Conservation (phyloP, 2,888 invertebrate species). For the Drosophila phalerata region DNA sequence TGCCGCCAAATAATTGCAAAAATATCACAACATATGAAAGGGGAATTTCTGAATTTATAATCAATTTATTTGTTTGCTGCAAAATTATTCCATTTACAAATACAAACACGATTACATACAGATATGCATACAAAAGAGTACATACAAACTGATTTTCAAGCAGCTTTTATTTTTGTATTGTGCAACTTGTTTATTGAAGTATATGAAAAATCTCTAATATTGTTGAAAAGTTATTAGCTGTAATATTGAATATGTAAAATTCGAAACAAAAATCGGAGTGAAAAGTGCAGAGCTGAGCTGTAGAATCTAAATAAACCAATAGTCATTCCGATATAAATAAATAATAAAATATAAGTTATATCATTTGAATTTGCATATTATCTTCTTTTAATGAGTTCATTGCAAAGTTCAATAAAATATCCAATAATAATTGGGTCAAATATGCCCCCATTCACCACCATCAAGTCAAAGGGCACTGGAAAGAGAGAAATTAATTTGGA, state of each 20-base stretch:
- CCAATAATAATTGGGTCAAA: conserved; percentile 1
- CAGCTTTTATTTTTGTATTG: not conserved
- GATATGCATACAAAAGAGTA: not conserved
- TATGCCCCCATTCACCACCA: not conserved
- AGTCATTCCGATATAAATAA: too few relatives aligned
- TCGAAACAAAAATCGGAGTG: not conserved
- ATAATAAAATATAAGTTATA: not conserved
- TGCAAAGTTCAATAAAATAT: conserved; percentile 14
- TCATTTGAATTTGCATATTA: not conserved
- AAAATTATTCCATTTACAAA: conserved; percentile 32
- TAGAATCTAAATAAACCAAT: too few relatives aligned
- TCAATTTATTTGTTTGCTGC: conserved; percentile 29
- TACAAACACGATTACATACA: conserved; percentile 14
- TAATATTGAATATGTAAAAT: conserved; percentile 5
- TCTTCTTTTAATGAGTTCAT: conserved; percentile 1
- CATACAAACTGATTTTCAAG: not conserved
- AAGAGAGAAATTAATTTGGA: conserved; percentile 63
- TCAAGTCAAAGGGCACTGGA: conserved; percentile 32
- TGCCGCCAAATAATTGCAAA: conserved; percentile 36
- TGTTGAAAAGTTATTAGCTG: conserved; percentile 14
- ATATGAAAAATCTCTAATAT: conserved; percentile 1
- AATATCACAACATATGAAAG: conserved; percentile 8
- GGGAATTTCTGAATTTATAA: conserved; percentile 25
- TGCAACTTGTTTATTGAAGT: not conserved
- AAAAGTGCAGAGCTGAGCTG: not conserved